These are phyloP conservation scores for Tanytarsus gracilentus DNA, from an alignment of 2,888 invertebrate genomes.

Conservation along the genomic window DNA sequence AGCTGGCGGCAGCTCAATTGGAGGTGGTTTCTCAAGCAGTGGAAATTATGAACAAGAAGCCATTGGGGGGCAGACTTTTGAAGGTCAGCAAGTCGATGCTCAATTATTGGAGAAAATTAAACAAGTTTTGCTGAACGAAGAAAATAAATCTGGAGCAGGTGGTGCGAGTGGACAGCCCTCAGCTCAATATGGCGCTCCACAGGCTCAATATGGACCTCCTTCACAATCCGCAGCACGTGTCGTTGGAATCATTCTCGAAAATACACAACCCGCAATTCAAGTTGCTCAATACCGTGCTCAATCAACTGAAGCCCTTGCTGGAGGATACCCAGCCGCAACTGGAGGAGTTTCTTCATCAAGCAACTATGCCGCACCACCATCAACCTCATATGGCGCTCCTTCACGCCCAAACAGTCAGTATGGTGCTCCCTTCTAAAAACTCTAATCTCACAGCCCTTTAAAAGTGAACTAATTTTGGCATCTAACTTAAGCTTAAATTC, in stretches of 20 bases:
- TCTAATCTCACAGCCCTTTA: neutral
- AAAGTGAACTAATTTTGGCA: neutral
- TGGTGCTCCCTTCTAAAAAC: neutral
- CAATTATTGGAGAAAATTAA: conserved; percentile 74
- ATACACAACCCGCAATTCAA: conserved; percentile 77
- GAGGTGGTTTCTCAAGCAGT: conserved; percentile 50
- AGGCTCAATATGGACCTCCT: conserved; percentile 17
- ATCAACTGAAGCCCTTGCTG: conserved; percentile 47
- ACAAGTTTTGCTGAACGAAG: conserved; percentile 75
- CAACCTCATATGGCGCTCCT: conserved; percentile 46
- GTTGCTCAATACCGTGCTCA: conserved; percentile 75
- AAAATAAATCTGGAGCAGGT: conserved; percentile 52
- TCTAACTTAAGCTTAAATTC: neutral
- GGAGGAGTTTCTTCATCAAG: conserved; percentile 45
- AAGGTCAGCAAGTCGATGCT: conserved; percentile 72
- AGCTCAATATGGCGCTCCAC: conserved; percentile 6
- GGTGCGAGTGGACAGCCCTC: conserved; percentile 43
- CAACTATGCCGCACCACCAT: conserved; percentile 44
- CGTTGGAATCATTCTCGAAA: conserved; percentile 76
- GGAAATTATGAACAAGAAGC: conserved; percentile 69
- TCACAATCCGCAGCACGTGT: conserved; percentile 47
- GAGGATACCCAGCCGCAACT: conserved; percentile 38
- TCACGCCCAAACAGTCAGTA: neutral
- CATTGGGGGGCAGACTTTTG: conserved; percentile 69
- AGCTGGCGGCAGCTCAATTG: conserved; percentile 41